phyloP scores from a whole-genome alignment of 2,113 vertebrate genomes.

The Tinamus guttatus region DNA sequence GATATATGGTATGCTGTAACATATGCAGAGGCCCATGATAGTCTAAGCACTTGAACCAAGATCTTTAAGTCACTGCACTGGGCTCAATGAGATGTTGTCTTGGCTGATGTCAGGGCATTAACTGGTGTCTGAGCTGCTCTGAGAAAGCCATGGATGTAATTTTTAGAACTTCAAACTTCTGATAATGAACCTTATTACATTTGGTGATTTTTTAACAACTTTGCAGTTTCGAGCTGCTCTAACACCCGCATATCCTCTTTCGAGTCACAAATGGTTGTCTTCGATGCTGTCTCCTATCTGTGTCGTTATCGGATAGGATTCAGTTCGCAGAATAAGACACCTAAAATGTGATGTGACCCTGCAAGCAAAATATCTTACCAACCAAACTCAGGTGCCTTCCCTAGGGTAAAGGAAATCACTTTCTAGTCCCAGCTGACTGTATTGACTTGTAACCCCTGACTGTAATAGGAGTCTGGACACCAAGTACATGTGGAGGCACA shows the following conservation, averaged over 20 bases:
- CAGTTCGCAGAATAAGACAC: neutral
- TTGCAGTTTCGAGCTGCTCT: neutral
- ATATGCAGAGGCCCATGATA: neutral
- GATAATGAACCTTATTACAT: neutral
- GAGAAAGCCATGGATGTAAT: neutral
- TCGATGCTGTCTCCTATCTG: too few species aligned
- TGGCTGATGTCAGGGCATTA: rapidly evolving
- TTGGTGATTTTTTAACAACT: neutral
- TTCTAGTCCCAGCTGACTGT: neutral
- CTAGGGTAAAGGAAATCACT: neutral
- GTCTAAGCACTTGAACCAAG: neutral
- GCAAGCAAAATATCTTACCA: neutral
- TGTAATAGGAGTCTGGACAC: neutral
- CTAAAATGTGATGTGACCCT: neutral
- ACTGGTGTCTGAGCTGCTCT: neutral
- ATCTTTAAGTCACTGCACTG: neutral
- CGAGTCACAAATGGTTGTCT: neutral
- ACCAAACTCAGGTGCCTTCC: neutral
- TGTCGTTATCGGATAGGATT: neutral
- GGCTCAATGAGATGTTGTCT: neutral
- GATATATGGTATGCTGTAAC: neutral
- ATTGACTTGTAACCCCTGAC: neutral
- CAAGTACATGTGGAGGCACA: neutral
- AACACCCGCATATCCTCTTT: neutral
- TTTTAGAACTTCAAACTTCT: neutral